phyloP scores from a whole-genome alignment of 2,888 invertebrate genomes.

The Phortica magna region DNA sequence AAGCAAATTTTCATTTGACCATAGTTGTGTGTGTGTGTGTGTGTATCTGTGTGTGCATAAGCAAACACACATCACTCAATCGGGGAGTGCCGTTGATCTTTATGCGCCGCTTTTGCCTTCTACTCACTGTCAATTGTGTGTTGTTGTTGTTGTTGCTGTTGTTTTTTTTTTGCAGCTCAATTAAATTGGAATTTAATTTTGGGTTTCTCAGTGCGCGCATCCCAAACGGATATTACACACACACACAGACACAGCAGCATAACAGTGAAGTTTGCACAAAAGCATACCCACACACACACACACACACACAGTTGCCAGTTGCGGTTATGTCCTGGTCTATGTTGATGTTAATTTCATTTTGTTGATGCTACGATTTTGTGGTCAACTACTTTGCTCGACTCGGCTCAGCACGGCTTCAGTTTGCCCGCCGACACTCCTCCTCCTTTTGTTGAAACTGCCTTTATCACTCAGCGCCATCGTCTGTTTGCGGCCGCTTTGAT shows the following conservation, averaged over 20 bases:
- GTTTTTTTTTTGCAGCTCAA: constrained; percentile 64
- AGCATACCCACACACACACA: constrained; percentile 29
- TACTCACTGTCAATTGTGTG: no score
- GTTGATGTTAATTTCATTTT: constrained; percentile 68
- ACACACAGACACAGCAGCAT: constrained; percentile 32
- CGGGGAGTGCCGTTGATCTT: not conserved
- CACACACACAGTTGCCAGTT: constrained; percentile 21
- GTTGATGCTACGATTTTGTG: constrained; percentile 59
- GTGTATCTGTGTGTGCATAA: constrained; percentile 8
- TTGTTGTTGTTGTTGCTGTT: constrained; percentile 22
- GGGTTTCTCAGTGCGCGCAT: constrained; percentile 47
- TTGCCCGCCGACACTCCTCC: no score
- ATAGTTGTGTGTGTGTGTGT: not conserved
- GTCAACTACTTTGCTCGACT: constrained; percentile 38
- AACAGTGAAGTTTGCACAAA: not conserved
- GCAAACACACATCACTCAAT: not conserved
- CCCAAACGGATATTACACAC: constrained; percentile 32
- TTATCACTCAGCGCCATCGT: no score
- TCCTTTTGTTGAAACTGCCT: no score
- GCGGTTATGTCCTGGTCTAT: constrained; percentile 51
- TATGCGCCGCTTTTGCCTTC: not conserved
- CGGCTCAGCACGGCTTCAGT: no score
- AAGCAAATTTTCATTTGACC: no score
- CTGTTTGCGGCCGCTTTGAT: no score
- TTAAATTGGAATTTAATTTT: constrained; percentile 73